A percentile compares a stretch with the other conserved stretches of the same genome.
Conservation (phyloP, 2,113 vertebrate species). For the Herpetotheres cachinnans region DNA sequence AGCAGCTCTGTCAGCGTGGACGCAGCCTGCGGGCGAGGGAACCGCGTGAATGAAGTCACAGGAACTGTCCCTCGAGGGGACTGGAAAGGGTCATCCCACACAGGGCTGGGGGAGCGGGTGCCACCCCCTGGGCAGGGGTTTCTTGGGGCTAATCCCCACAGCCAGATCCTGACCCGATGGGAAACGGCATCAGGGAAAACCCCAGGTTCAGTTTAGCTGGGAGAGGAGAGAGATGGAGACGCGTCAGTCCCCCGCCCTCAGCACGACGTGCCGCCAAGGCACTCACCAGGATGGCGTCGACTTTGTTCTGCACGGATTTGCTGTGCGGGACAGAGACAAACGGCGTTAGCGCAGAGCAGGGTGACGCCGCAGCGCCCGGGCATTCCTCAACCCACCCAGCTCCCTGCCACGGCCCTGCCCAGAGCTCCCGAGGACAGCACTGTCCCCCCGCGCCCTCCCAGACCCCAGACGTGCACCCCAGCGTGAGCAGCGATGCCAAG, state of each 20-base stretch:
- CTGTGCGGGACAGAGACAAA: background rate
- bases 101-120: background rate
- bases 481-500: background rate
- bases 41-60: accelerated
- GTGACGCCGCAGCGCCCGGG: accelerated
- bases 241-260: background rate
- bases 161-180: accelerated
- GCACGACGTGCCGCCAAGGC: accelerated
- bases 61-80: background rate
- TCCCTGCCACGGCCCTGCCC: background rate
- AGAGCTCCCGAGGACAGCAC: background rate
- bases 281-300: constrained; percentile 57
- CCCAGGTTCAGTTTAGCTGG: background rate
- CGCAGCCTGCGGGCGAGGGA: accelerated
- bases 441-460: background rate
- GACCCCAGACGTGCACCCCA: accelerated
- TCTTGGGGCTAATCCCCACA: accelerated
- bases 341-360: accelerated
- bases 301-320: constrained; percentile 60
- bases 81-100: background rate
- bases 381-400: background rate
- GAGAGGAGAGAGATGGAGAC: background rate
- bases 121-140: background rate
- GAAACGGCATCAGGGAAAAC: accelerated
- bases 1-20: background rate